Base-by-base conservation (phyloP, 2,888 invertebrate genomes). In the Agrochola litura region DNA sequence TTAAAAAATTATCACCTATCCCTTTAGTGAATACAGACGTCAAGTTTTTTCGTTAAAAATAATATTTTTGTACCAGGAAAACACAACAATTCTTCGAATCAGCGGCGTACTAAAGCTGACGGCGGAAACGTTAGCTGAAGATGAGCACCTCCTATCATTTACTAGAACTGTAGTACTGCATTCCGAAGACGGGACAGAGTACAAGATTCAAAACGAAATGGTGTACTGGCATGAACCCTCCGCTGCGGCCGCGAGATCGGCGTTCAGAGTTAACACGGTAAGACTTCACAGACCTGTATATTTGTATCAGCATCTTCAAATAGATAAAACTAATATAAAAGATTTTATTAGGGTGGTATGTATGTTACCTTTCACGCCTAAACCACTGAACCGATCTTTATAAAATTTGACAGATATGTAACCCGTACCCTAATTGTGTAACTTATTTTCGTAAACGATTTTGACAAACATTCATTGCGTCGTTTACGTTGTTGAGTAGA, bases 181-280 rank as follows among this genome's bases (percentile, higher is more conserved):
- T 6, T 93, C 95, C 0, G 90, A 90, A 9, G 94, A 96, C 43
- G 94, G 94, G 0, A 86, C 90, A 1, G 97, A 97, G 75, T 98
- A 97, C 91, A 97, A 97, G 83, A 98, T 98, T 73, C 90, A 95
- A 5, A 98, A 98, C 90, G 98, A 98, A 89, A 97, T 97, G 95
- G 88, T 98, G 19, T 97, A 97, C 89, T 96, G 98, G 90, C 97
- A 97, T 60, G 96, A 92, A 80, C 97, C 97, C 0, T 94, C 95
- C 0, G 86, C 91, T 3, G 95, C 95, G 12, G 96, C 93, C 79
- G 90, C 92, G 0, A 88, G 89, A 2, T 85, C 85, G 0, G 95
- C 95, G 0, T 96, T 96, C 79, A 88, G 90, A 79, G 82, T 90
- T 16, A 92, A 92, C 16, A 84, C 87, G 91, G 96, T 96, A 84